Evolutionary conservation across 2,888 invertebrate species (phyloP).

Genomic region (Bimastos eiseni): DNA sequence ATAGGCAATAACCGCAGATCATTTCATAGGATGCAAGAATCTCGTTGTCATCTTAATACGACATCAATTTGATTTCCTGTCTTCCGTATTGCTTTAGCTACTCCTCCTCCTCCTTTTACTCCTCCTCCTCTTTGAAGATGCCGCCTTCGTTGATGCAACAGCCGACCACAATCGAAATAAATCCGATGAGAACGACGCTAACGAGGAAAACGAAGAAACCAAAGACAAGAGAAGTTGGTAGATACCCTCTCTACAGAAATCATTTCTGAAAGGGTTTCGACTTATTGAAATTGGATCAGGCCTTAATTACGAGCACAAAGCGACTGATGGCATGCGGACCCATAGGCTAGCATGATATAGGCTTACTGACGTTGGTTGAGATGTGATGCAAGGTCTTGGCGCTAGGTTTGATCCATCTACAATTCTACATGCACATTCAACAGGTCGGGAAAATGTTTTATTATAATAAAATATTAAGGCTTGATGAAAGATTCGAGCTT

Average conservation of each 20-base stretch:
- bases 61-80: neutral
- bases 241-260: neutral
- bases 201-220: neutral
- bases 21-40: neutral
- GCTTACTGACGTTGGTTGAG: too few species aligned
- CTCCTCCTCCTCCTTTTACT: neutral
- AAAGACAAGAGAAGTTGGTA: slow-evolving; percentile 20
- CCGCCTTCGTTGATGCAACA: neutral
- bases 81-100: slow-evolving; percentile 8
- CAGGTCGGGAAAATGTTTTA: too few species aligned
- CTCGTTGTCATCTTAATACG: neutral
- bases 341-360: too few species aligned
- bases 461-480: too few species aligned
- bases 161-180: neutral
- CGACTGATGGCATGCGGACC: too few species aligned
- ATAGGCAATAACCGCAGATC: neutral
- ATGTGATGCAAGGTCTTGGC: too few species aligned
- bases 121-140: neutral
- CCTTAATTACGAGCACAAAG: neutral
- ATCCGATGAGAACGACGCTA: neutral
- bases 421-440: too few species aligned
- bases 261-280: neutral
- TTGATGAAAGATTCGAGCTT: too few species aligned
- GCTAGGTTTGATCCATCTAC: too few species aligned
- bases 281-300: neutral